phyloP scores from a whole-genome alignment of 1,140 invertebrate genomes.

The Wiebesia pumilae region DNA sequence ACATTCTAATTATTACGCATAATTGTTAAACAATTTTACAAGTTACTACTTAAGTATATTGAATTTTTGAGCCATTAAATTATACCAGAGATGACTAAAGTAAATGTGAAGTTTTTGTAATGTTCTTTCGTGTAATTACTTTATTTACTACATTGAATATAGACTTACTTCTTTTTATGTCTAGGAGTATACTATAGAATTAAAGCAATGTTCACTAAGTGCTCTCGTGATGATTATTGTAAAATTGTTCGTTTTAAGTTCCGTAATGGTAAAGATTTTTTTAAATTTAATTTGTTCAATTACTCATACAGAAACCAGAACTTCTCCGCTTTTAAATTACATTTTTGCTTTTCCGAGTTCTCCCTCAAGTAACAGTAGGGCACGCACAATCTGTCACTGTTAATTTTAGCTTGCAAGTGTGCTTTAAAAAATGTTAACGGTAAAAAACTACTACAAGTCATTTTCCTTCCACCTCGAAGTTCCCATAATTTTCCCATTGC shows the following conservation, averaged over 20 bases:
- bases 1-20: too few species aligned
- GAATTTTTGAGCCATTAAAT: too few species aligned
- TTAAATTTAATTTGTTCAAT: conserved; percentile 22
- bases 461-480: neutral
- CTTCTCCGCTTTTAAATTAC: conserved; percentile 37
- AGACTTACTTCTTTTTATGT: too few species aligned
- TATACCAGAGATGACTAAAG: too few species aligned
- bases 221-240: too few species aligned
- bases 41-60: too few species aligned
- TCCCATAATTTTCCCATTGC: conserved; percentile 9
- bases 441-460: conserved; percentile 17
- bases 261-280: neutral
- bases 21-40: too few species aligned
- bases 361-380: neutral
- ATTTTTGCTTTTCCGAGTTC: conserved; percentile 1
- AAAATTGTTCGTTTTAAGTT: too few species aligned
- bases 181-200: neutral
- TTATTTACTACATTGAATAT: too few species aligned
- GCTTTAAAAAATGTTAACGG: neutral
- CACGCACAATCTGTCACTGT: conserved; percentile 21
- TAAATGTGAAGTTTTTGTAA: too few species aligned
- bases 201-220: neutral
- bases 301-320: conserved; percentile 12
- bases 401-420: conserved; percentile 47
- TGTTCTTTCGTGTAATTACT: too few species aligned